phyloP scores from a whole-genome alignment of 2,113 vertebrate species.

The Heterocephalus glaber region DNA sequence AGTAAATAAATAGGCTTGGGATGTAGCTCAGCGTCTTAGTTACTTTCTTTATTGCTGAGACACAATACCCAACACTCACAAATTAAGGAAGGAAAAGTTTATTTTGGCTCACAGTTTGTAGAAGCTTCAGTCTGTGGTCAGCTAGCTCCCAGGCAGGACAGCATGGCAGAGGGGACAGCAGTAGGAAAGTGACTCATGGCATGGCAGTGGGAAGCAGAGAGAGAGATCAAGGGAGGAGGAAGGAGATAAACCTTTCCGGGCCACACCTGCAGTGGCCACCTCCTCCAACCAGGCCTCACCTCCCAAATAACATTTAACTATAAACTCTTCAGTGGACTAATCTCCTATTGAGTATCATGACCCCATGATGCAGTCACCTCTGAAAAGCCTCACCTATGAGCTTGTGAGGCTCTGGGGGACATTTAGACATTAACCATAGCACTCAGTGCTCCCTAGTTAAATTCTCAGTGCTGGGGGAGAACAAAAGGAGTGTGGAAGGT shows the following conservation, averaged over 20 bases:
- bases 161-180: neutral
- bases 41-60: neutral
- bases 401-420: neutral
- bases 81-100: neutral
- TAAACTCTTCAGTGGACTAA: neutral
- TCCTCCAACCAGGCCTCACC: neutral
- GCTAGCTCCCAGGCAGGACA: neutral
- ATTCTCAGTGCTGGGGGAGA: neutral
- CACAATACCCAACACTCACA: neutral
- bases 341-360: neutral
- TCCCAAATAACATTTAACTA: neutral
- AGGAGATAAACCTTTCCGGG: neutral
- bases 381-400: neutral
- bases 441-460: neutral
- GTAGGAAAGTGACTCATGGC: neutral
- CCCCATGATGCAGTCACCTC: neutral
- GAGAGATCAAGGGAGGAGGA: neutral
- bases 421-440: neutral
- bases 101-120: neutral
- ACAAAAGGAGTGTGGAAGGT: neutral
- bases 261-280: neutral
- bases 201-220: neutral
- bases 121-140: neutral
- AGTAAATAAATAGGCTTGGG: neutral
- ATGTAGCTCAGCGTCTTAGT: neutral